phyloP scores from a whole-genome alignment of 1,140 invertebrate species.

The Melanaphis sacchari region DNA sequence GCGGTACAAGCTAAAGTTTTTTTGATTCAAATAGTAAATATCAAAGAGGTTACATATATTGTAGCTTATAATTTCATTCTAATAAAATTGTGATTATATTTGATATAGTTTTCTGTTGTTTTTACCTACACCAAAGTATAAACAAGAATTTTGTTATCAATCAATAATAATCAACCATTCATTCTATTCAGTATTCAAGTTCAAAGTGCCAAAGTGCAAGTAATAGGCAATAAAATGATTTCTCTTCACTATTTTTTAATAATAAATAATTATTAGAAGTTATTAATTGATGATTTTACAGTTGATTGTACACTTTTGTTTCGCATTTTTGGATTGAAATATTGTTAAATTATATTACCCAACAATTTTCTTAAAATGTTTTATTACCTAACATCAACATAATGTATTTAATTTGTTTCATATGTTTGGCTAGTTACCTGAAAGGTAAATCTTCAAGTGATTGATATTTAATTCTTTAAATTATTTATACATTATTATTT shows the following conservation, averaged over 20 bases:
- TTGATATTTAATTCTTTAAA: not conserved
- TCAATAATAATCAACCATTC: not conserved
- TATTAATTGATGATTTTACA: not conserved
- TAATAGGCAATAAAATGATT: not conserved
- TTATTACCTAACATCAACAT: not conserved
- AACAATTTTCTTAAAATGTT: conserved; percentile 20
- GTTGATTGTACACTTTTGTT: too few species aligned
- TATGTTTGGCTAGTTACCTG: conserved; percentile 43
- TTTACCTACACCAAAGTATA: not conserved
- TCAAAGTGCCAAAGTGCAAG: not conserved
- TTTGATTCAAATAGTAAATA: too few species aligned
- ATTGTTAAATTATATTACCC: not conserved
- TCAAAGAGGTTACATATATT: too few species aligned
- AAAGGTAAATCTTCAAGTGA: not conserved
- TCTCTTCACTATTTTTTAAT: not conserved
- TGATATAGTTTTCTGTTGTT: too few species aligned
- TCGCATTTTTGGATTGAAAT: not conserved
- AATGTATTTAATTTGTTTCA: conserved; percentile 52
- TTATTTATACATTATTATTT: not conserved
- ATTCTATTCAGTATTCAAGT: not conserved
- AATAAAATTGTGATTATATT: too few species aligned
- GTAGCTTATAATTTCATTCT: too few species aligned
- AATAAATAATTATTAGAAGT: not conserved
- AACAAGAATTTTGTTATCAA: conserved; percentile 1
- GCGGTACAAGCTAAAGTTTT: too few species aligned